Evolutionary conservation across 2,113 vertebrate species (phyloP).

Genomic region (Pycnonotus jocosus): DNA sequence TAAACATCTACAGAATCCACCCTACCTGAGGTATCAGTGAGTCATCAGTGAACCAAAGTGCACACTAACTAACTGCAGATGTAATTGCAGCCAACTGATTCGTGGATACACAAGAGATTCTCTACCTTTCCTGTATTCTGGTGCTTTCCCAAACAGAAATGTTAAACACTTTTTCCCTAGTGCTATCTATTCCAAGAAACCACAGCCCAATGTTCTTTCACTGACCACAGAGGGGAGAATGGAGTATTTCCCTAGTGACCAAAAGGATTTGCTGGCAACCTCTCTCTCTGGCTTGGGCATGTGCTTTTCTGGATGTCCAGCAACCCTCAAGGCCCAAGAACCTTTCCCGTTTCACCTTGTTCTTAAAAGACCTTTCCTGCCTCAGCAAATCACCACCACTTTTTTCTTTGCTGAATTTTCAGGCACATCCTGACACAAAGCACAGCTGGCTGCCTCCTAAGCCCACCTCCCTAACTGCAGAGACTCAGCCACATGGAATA

Average conservation of each 20-base stretch:
- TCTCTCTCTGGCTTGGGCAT: neutral
- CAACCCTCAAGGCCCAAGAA: neutral
- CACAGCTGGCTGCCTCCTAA: fast-evolving
- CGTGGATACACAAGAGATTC: neutral
- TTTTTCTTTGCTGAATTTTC: neutral
- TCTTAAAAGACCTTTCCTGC: neutral
- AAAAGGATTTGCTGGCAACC: neutral
- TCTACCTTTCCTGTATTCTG: neutral
- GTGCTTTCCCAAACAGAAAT: neutral
- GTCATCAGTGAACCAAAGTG: neutral
- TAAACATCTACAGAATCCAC: neutral
- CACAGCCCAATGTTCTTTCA: neutral
- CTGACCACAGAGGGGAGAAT: neutral
- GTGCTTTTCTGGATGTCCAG: neutral
- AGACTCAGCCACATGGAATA: neutral
- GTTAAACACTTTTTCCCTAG: neutral
- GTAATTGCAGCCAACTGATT: neutral
- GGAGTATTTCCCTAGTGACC: neutral
- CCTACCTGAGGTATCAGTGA: neutral
- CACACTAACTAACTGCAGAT: neutral
- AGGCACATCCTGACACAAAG: neutral
- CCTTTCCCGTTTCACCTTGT: neutral
- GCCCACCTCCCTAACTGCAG: neutral
- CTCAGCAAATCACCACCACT: neutral
- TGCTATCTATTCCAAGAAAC: neutral